Conservation (phyloP, 2,888 invertebrate species). For the Pseudoips prasinana region DNA sequence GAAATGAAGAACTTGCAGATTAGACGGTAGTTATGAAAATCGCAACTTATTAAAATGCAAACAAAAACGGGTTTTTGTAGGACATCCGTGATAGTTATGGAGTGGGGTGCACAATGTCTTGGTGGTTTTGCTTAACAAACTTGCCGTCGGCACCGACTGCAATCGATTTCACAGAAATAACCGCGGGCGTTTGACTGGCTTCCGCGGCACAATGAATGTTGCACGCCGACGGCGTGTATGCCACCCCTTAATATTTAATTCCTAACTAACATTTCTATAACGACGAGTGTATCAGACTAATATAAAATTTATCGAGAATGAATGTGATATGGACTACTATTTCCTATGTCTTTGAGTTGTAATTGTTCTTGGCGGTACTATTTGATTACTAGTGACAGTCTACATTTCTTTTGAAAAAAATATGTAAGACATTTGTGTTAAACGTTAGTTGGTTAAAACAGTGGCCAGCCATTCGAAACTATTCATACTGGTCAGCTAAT, state of each 20-base stretch:
- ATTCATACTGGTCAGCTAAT: too few relatives aligned
- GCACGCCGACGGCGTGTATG: constrained; percentile 45
- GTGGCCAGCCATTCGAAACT: too few relatives aligned
- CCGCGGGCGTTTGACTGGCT: constrained; percentile 54
- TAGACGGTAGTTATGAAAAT: neutral
- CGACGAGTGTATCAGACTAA: constrained; percentile 44
- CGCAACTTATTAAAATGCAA: too few relatives aligned
- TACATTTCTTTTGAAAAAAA: too few relatives aligned
- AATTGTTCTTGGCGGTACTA: neutral
- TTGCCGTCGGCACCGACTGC: constrained; percentile 39
- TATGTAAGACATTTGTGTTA: too few relatives aligned
- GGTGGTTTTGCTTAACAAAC: constrained; percentile 31
- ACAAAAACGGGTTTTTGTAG: too few relatives aligned
- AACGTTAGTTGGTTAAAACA: too few relatives aligned
- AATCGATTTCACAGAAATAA: constrained; percentile 72
- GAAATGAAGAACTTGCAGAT: constrained; percentile 10
- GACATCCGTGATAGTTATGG: too few relatives aligned
- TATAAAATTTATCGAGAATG: constrained; percentile 66
- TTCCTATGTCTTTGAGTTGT: constrained; percentile 27
- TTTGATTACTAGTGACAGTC: too few relatives aligned
- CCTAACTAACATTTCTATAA: constrained; percentile 65
- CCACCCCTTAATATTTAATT: constrained; percentile 70
- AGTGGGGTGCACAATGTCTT: constrained; percentile 20
- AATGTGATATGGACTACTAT: constrained; percentile 40
- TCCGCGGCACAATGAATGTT: constrained; percentile 58